Evolutionary conservation across 2,113 vertebrate species (phyloP).

Genomic region (Suncus etruscus): DNA sequence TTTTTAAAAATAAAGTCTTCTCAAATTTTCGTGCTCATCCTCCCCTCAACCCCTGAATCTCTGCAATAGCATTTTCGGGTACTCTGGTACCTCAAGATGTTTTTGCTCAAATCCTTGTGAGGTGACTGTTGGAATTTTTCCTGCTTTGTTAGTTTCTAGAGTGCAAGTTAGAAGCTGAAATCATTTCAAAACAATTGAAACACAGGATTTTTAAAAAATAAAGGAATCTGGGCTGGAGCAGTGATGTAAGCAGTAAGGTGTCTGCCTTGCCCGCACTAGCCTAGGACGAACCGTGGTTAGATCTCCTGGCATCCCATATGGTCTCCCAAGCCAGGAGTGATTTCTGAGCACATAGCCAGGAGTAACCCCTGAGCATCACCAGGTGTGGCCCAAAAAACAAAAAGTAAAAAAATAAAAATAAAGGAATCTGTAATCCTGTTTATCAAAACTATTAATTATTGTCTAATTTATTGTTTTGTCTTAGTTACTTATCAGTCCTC

Average conservation of each 20-base stretch:
- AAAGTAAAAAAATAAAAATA: no score
- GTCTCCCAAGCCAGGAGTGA: no score
- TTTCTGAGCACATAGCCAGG: no score
- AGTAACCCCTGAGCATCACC: no score
- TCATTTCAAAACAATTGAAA: slow-evolving; percentile 22
- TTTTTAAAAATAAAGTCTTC: neutral
- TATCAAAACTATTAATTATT: neutral
- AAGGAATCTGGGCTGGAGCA: no score
- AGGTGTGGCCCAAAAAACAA: no score
- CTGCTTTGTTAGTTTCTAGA: neutral
- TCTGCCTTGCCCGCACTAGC: no score
- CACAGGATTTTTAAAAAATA: neutral
- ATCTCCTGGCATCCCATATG: no score
- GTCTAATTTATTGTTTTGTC: slow-evolving; percentile 13
- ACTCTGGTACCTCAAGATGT: neutral
- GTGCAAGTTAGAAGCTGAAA: slow-evolving; percentile 29
- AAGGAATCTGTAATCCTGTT: neutral
- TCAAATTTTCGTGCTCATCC: neutral
- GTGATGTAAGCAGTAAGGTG: no score
- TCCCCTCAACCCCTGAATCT: neutral
- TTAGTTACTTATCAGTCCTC: neutral
- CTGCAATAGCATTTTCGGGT: neutral
- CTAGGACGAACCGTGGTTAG: no score
- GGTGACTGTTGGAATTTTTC: slow-evolving; percentile 49
- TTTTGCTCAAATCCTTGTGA: neutral